Conservation (phyloP, 2,888 invertebrate genomes). For the Himalopsyche kuldschensis region DNA sequence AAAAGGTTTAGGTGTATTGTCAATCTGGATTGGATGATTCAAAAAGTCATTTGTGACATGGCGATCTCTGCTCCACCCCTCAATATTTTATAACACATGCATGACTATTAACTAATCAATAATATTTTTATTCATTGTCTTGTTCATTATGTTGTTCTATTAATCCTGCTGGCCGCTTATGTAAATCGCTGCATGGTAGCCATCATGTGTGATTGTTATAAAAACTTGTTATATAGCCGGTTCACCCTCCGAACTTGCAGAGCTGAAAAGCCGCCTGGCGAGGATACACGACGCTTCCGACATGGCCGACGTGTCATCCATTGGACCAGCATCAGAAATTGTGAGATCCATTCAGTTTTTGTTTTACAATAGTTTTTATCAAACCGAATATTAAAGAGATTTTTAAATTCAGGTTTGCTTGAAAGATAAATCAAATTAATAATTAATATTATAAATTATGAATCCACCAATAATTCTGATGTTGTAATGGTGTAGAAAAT, state of each 20-base stretch:
- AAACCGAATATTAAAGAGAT: too few species aligned
- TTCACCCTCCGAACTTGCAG: slow-evolving; percentile 46
- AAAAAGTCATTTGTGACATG: too few species aligned
- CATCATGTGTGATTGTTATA: neutral
- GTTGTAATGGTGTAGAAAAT: too few species aligned
- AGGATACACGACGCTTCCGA: slow-evolving; percentile 68
- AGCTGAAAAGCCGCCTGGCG: slow-evolving; percentile 65
- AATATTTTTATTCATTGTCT: neutral
- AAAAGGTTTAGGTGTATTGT: too few species aligned
- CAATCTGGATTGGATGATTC: too few species aligned
- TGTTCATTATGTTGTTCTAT: slow-evolving; percentile 8
- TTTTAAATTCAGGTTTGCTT: too few species aligned
- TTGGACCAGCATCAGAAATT: slow-evolving; percentile 60
- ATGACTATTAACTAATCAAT: neutral
- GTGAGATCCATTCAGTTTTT: slow-evolving; percentile 44
- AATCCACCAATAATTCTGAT: too few species aligned
- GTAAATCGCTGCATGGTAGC: slow-evolving; percentile 11
- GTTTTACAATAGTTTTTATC: neutral
- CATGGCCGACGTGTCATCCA: slow-evolving; percentile 62
- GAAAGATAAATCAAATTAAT: too few species aligned
- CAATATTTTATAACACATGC: neutral
- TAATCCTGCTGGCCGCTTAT: slow-evolving; percentile 11
- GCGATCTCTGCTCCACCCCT: too few species aligned
- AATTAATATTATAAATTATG: too few species aligned
- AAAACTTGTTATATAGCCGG: neutral